Evolutionary conservation across 2,113 vertebrate genomes (phyloP).

Genomic region (Gnathonemus echidnorhynchus): DNA sequence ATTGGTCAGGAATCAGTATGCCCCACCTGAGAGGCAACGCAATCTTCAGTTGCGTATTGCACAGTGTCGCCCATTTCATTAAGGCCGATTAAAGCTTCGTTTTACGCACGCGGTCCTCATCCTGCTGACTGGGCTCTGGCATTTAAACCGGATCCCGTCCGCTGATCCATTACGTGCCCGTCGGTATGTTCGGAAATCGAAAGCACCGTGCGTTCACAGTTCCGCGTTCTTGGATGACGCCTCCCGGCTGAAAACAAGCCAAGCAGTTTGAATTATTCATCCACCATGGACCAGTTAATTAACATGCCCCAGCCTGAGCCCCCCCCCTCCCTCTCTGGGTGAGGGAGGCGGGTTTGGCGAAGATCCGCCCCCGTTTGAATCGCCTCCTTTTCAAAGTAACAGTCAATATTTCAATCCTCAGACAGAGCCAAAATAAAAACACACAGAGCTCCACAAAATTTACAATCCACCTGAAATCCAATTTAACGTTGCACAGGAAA

Average conservation of each 20-base stretch:
- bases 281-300: conserved; percentile 25
- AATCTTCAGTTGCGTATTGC: background rate
- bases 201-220: background rate
- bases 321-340: background rate
- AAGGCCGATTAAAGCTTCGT: conserved; percentile 22
- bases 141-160: background rate
- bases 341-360: background rate
- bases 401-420: background rate
- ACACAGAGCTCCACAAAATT: background rate
- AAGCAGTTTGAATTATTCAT: conserved; percentile 39
- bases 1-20: conserved; percentile 19
- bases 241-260: conserved; percentile 20
- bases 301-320: conserved; percentile 24
- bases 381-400: background rate
- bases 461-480: conserved; percentile 8
- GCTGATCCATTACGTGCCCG: background rate
- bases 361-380: background rate
- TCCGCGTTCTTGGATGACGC: conserved; percentile 16
- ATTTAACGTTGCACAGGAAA: background rate
- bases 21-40: background rate
- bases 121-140: background rate
- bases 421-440: background rate
- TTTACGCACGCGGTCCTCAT: background rate
- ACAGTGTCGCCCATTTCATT: conserved; percentile 18
- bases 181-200: background rate